phyloP scores from a whole-genome alignment of 2,797 vertebrate species.

The Hapalemur alaotrensis region DNA sequence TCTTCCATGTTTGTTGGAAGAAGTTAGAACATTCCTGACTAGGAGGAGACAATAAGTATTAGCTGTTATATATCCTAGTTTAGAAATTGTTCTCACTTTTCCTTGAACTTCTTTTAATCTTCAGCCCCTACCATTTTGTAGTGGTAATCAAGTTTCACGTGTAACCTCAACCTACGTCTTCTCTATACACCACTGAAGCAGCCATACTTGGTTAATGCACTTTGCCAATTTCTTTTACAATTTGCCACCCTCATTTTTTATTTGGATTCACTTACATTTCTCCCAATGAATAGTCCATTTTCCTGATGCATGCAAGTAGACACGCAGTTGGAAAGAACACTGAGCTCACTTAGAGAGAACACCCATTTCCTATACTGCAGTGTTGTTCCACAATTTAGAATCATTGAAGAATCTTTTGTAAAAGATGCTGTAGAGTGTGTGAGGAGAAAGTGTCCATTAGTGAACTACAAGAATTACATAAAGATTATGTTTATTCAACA shows the following conservation, averaged over 20 bases:
- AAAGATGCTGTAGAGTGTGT: background rate
- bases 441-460: background rate
- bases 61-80: background rate
- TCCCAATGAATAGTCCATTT: background rate
- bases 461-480: background rate
- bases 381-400: background rate
- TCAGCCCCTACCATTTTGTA: background rate
- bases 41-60: background rate
- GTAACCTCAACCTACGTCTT: background rate
- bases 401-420: background rate
- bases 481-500: background rate
- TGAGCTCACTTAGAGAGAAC: background rate
- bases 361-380: background rate
- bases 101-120: background rate
- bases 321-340: background rate
- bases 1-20: background rate
- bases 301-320: background rate
- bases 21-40: background rate
- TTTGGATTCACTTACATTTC: background rate
- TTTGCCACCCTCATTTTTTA: background rate
- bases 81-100: background rate
- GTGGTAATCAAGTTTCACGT: background rate
- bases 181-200: background rate
- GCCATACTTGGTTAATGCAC: background rate
- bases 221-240: background rate